These are phyloP conservation scores for Pseudomyrmex cubaensis DNA, from an alignment of 1,140 invertebrate genomes.

Conservation along the genomic window DNA sequence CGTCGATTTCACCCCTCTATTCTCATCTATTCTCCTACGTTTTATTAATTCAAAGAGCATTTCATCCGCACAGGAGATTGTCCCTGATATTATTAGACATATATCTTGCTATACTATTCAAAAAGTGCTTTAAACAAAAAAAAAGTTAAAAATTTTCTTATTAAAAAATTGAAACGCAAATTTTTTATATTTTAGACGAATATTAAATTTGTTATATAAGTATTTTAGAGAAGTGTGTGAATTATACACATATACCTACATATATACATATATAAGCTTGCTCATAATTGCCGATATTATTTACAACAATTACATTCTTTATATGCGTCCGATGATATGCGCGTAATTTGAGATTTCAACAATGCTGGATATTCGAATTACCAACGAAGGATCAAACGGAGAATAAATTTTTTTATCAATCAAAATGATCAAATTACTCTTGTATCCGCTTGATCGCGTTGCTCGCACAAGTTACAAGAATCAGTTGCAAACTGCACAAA, in stretches of 20 bases:
- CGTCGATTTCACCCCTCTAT: neutral
- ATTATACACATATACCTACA: too few species aligned
- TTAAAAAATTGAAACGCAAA: too few species aligned
- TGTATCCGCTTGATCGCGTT: slow-evolving; percentile 23
- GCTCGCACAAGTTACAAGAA: slow-evolving; percentile 26
- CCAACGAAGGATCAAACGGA: neutral
- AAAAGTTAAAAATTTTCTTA: too few species aligned
- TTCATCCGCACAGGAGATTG: neutral
- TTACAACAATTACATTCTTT: too few species aligned
- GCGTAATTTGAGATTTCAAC: neutral
- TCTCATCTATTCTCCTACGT: neutral
- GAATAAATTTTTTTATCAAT: slow-evolving; percentile 3
- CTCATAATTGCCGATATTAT: too few species aligned
- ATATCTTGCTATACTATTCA: too few species aligned
- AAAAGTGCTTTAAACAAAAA: too few species aligned
- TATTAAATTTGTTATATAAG: too few species aligned
- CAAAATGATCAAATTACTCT: slow-evolving; percentile 43
- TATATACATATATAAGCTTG: too few species aligned
- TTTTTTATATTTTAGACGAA: too few species aligned
- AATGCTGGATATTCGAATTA: neutral
- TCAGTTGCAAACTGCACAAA: slow-evolving; percentile 35
- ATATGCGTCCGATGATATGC: neutral
- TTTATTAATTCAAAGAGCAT: neutral
- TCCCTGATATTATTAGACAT: neutral
- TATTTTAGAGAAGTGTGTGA: too few species aligned